These are phyloP conservation scores for Cheilosia soror DNA, from an alignment of 2,888 invertebrate species.

Conservation along the genomic window DNA sequence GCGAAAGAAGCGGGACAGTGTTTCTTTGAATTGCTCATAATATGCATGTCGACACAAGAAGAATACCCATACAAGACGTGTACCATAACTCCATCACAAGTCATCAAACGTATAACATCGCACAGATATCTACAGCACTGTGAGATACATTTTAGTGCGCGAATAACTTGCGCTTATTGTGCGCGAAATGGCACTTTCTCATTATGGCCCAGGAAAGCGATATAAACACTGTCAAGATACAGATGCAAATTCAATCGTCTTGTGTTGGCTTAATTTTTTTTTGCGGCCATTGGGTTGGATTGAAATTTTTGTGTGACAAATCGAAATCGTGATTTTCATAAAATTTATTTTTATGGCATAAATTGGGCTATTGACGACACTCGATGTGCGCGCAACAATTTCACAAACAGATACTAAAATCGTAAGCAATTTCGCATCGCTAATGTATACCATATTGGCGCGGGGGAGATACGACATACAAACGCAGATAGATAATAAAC, in stretches of 20 bases:
- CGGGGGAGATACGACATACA: background rate
- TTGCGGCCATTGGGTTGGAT: slow-evolving; percentile 23
- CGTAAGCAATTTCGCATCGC: slow-evolving; percentile 60
- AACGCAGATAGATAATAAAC: slow-evolving; percentile 1
- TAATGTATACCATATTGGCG: background rate
- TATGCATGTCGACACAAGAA: slow-evolving; percentile 29
- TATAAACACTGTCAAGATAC: slow-evolving; percentile 32
- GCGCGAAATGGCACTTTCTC: slow-evolving; percentile 52
- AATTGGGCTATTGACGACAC: slow-evolving; percentile 74
- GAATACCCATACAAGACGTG: slow-evolving; percentile 22
- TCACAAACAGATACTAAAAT: slow-evolving; percentile 59
- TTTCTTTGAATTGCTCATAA: slow-evolving; percentile 19
- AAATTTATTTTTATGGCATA: slow-evolving; percentile 74
- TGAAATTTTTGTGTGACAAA: slow-evolving; percentile 48
- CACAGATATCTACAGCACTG: background rate
- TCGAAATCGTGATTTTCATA: slow-evolving; percentile 74
- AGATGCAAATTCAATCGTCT: slow-evolving; percentile 47
- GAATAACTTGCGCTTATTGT: slow-evolving; percentile 50
- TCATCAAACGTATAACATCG: slow-evolving; percentile 51
- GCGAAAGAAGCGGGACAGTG: background rate
- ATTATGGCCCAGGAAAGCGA: slow-evolving; percentile 46
- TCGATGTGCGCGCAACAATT: slow-evolving; percentile 62
- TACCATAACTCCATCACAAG: slow-evolving; percentile 66
- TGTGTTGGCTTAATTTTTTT: slow-evolving; percentile 36
- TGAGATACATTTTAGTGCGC: slow-evolving; percentile 39